phyloP scores from a whole-genome alignment of 2,113 vertebrate genomes.

The Cochlearius cochlearius region DNA sequence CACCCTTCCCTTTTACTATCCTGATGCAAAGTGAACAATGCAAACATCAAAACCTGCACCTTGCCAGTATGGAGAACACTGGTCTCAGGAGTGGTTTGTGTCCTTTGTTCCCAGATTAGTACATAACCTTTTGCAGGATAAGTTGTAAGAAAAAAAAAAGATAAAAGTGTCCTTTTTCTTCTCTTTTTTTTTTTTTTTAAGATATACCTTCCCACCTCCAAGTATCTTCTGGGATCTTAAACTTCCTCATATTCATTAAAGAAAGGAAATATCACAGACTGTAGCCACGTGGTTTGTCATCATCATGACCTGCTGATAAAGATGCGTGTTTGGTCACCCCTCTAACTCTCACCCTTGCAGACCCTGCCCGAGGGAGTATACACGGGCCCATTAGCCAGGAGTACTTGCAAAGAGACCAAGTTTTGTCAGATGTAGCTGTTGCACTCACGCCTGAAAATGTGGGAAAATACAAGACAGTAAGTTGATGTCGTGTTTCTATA shows the following conservation, averaged over 20 bases:
- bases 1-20: background rate
- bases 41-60: background rate
- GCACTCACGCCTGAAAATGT: background rate
- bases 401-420: background rate
- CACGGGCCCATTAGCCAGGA: background rate
- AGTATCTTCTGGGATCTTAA: background rate
- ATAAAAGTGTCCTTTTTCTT: too few species aligned
- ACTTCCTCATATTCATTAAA: background rate
- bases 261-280: background rate
- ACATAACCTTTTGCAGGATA: background rate
- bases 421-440: background rate
- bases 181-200: background rate
- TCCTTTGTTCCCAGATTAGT: background rate
- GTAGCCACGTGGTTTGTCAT: background rate
- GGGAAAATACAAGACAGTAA: background rate
- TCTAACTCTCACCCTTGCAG: background rate
- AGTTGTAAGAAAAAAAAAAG: background rate
- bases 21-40: background rate
- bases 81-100: background rate
- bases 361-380: background rate
- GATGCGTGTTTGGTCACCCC: background rate
- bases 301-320: background rate
- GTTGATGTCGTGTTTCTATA: background rate
- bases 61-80: background rate
- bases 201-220: background rate